A percentile compares a stretch with the other conserved stretches of the same genome.
Conservation (phyloP, 2,888 invertebrate genomes). For the Ctena decussata region DNA sequence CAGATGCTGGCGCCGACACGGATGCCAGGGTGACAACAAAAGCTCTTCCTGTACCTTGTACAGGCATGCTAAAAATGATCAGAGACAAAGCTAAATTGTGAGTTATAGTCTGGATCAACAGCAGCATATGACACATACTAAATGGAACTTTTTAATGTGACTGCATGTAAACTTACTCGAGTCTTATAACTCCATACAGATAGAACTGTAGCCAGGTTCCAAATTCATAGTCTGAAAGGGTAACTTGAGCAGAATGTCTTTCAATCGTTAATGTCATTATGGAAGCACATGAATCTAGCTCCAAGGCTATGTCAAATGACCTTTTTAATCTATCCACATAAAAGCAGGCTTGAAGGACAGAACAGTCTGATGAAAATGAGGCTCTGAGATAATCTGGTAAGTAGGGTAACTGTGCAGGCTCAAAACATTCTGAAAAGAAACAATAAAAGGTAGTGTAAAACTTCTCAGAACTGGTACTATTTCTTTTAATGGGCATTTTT, state of each 20-base stretch:
- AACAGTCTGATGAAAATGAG: slow-evolving; percentile 24
- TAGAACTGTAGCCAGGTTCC: slow-evolving; percentile 41
- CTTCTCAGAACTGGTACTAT: too few species aligned
- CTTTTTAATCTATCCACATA: slow-evolving; percentile 18
- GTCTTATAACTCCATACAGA: slow-evolving; percentile 58
- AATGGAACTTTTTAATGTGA: too few species aligned
- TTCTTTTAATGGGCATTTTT: too few species aligned
- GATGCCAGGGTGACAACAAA: too few species aligned
- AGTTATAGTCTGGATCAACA: too few species aligned
- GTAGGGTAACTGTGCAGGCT: background rate
- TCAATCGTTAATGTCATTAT: slow-evolving; percentile 56
- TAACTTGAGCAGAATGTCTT: slow-evolving; percentile 37
- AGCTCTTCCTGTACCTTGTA: too few species aligned
- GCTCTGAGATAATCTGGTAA: background rate
- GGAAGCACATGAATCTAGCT: slow-evolving; percentile 53
- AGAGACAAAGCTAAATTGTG: too few species aligned
- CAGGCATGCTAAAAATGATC: too few species aligned
- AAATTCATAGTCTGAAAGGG: slow-evolving; percentile 53
- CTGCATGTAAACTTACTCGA: slow-evolving; percentile 64
- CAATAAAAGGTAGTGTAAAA: too few species aligned
- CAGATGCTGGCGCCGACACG: too few species aligned
- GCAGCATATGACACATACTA: too few species aligned
- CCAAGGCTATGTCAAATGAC: slow-evolving; percentile 22
- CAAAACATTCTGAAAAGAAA: background rate
- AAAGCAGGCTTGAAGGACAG: slow-evolving; percentile 36